Conservation (phyloP, 2,113 vertebrate genomes). For the Sebastes schlegelii region DNA sequence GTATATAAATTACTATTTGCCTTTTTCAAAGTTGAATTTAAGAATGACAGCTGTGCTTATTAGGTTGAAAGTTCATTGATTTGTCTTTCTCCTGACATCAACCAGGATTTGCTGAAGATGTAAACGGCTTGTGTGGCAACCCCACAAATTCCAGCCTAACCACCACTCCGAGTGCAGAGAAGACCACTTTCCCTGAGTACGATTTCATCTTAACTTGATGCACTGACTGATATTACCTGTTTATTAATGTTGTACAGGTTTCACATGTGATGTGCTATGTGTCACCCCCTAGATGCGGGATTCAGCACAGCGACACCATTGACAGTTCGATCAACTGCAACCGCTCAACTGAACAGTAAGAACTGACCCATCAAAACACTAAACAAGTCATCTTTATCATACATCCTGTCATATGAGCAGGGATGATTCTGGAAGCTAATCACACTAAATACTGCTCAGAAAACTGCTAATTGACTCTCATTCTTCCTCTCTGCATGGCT, state of each 20-base stretch:
- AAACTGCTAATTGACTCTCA: not conserved
- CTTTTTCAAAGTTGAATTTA: too few species aligned
- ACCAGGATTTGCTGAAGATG: not conserved
- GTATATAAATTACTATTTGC: too few species aligned
- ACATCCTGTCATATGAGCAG: not conserved
- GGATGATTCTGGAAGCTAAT: not conserved
- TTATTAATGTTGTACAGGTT: not conserved
- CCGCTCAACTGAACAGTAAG: not conserved
- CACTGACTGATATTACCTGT: not conserved
- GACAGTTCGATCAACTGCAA: not conserved
- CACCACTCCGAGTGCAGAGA: too few species aligned
- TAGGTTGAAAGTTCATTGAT: not conserved
- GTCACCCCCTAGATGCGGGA: not conserved
- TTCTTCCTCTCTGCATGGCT: not conserved
- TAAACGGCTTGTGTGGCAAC: not conserved
- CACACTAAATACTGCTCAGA: not conserved
- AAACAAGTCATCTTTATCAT: not conserved
- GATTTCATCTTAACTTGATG: not conserved
- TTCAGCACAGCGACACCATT: not conserved
- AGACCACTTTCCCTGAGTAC: fast-evolving
- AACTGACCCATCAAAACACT: not conserved
- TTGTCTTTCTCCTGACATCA: not conserved
- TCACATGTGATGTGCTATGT: not conserved
- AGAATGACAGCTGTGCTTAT: not conserved
- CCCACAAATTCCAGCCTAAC: fast-evolving